Percentiles rank a stretch among this genome's conserved stretches.
Conservation (phyloP, 2,888 invertebrate genomes). For the Anagyrus pseudococci region DNA sequence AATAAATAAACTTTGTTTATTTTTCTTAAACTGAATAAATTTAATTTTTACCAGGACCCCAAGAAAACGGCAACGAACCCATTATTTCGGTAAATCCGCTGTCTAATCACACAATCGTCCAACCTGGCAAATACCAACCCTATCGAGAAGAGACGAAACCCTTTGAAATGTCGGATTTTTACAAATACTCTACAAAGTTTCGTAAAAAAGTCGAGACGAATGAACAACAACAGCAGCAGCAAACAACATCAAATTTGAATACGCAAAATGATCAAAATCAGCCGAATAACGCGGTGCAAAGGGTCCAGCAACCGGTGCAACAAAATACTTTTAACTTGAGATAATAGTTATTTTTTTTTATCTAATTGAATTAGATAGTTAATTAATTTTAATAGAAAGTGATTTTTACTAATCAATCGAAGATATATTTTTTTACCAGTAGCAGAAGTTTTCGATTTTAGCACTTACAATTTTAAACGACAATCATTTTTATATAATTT, state of each 20-base stretch:
- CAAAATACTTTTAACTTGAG: slow-evolving; percentile 48
- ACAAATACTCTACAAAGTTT: slow-evolving; percentile 95
- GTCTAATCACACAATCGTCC: slow-evolving; percentile 83
- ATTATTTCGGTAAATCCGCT: slow-evolving; percentile 74
- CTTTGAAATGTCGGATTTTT: slow-evolving; percentile 97
- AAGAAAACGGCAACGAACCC: slow-evolving; percentile 41
- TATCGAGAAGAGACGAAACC: slow-evolving; percentile 95
- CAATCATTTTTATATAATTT: too few species aligned
- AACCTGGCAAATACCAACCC: slow-evolving; percentile 88
- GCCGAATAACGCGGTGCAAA: slow-evolving; percentile 27
- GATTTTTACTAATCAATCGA: slow-evolving; percentile 13
- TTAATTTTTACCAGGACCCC: slow-evolving; percentile 29
- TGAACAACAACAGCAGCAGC: slow-evolving; percentile 20
- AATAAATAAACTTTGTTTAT: too few species aligned
- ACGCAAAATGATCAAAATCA: slow-evolving; percentile 33
- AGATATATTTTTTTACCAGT: too few species aligned
- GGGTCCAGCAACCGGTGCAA: slow-evolving; percentile 50
- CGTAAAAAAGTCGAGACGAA: slow-evolving; percentile 65
- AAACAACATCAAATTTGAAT: slow-evolving; percentile 16
- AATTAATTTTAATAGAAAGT: slow-evolving; percentile 26
- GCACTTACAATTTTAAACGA: too few species aligned
- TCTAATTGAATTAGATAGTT: slow-evolving; percentile 9
- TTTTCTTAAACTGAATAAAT: not conserved
- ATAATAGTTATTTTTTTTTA: slow-evolving; percentile 38
- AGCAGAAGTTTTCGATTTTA: too few species aligned